These are phyloP conservation scores for Galemys pyrenaicus DNA, from an alignment of 2,113 vertebrate species.

Conservation along the genomic window DNA sequence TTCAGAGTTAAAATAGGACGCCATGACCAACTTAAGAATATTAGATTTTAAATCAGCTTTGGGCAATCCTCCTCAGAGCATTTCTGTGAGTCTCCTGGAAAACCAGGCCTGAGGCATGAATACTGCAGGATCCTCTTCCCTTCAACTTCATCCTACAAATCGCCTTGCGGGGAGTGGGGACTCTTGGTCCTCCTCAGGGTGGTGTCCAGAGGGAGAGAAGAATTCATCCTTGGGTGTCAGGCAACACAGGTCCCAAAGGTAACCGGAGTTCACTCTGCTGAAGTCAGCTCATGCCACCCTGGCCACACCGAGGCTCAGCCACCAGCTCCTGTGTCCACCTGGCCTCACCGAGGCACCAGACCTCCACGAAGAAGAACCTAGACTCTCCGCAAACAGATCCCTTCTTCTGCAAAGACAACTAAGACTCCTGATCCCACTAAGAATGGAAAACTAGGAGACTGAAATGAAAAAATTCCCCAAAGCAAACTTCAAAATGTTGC, in stretches of 20 bases:
- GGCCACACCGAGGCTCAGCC: background rate
- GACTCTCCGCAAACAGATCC: background rate
- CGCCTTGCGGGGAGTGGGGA: background rate
- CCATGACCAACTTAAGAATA: constrained; percentile 87
- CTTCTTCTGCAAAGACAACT: background rate
- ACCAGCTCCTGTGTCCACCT: background rate
- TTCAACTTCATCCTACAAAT: constrained; percentile 17
- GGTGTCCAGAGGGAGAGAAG: background rate
- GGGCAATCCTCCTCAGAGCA: constrained; percentile 80
- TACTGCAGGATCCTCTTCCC: constrained; percentile 57
- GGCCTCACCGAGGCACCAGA: background rate
- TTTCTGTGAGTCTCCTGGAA: constrained; percentile 75
- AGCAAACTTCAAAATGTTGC: constrained; percentile 78
- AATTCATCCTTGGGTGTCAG: background rate
- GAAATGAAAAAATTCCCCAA: constrained; percentile 61
- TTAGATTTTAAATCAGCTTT: constrained; percentile 86
- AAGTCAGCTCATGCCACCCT: background rate
- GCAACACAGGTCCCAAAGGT: background rate
- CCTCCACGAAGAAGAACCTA: background rate
- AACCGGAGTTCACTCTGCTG: background rate
- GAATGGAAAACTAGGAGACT: constrained; percentile 47
- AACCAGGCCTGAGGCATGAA: constrained; percentile 75
- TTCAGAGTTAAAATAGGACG: constrained; percentile 88
- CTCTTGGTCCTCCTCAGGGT: background rate
- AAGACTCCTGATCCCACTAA: constrained; percentile 22